phyloP scores from a whole-genome alignment of 1,140 invertebrate species.

The Parasteatoda tepidariorum region DNA sequence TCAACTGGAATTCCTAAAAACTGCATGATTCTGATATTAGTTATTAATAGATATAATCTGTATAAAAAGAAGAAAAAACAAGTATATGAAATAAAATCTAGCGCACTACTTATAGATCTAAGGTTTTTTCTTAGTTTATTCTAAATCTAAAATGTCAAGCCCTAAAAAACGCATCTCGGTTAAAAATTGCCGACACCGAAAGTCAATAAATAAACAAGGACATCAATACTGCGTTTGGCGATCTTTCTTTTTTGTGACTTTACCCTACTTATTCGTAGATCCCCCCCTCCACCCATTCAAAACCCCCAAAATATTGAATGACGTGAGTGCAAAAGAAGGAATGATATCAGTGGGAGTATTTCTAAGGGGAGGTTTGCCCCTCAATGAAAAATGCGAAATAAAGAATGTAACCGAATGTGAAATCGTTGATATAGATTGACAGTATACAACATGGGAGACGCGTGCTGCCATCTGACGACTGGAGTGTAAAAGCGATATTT shows the following conservation, averaged over 20 bases:
- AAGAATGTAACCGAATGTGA: constrained; percentile 57
- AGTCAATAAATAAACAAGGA: constrained; percentile 41
- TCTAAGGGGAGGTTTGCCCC: not conserved
- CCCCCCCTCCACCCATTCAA: not conserved
- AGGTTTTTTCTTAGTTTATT: too few species aligned
- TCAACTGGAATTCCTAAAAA: too few species aligned
- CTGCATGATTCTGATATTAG: too few species aligned
- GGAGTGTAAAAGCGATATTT: constrained; percentile 57
- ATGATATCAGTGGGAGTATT: not conserved
- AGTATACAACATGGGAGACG: constrained; percentile 22
- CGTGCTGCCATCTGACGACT: constrained; percentile 14
- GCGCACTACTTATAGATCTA: too few species aligned
- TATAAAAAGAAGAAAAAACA: too few species aligned
- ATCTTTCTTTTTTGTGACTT: not conserved
- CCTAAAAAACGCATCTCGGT: too few species aligned
- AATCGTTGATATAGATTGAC: constrained; percentile 59
- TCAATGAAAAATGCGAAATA: constrained; percentile 37
- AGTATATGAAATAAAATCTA: too few species aligned
- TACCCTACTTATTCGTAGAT: not conserved
- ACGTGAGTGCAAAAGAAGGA: not conserved
- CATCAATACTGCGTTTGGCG: not conserved
- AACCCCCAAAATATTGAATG: constrained; percentile 28
- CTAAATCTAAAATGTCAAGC: too few species aligned
- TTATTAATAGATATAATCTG: too few species aligned
- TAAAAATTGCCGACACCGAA: too few species aligned